Evolutionary conservation across 2,888 invertebrate genomes (phyloP).

Genomic region (Acanthococcus lagerstroemiae): DNA sequence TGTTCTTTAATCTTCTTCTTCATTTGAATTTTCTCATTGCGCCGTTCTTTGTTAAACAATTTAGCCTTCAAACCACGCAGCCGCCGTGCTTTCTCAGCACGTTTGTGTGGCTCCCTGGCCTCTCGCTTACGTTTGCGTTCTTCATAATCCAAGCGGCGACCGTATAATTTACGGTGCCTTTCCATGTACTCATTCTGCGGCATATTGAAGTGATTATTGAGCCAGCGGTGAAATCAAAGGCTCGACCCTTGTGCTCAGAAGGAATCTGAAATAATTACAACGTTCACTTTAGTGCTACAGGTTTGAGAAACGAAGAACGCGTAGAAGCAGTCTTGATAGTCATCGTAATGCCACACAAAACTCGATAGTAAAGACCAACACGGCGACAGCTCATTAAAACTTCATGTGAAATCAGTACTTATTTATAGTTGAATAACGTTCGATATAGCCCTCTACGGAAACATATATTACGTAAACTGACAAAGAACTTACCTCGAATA

Average conservation of each 20-base stretch:
- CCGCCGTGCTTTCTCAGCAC: conserved; percentile 81
- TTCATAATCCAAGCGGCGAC: conserved; percentile 93
- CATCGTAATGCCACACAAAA: no score
- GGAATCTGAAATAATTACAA: no score
- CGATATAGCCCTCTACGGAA: not conserved
- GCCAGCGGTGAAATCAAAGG: no score
- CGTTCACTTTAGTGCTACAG: no score
- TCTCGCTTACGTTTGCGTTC: conserved; percentile 92
- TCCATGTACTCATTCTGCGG: conserved; percentile 99
- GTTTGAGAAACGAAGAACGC: not conserved
- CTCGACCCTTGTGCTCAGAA: no score
- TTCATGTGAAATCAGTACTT: no score
- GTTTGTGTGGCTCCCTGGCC: conserved; percentile 85
- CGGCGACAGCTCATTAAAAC: no score
- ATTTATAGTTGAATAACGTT: not conserved
- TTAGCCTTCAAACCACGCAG: conserved; percentile 95
- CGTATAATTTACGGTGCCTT: conserved; percentile 90
- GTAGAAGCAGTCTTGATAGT: not conserved
- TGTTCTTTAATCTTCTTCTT: conserved; percentile 97
- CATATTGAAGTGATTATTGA: conserved; percentile 50
- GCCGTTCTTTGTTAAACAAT: conserved; percentile 88
- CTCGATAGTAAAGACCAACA: no score
- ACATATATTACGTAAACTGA: not conserved
- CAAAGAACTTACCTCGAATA: not conserved
- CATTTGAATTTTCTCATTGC: conserved; percentile 98